A percentile compares a stretch with the other conserved stretches of the same genome.
Evolutionary conservation across 2,113 vertebrate species (phyloP).

Genomic region (Datnioides undecimradiatus): DNA sequence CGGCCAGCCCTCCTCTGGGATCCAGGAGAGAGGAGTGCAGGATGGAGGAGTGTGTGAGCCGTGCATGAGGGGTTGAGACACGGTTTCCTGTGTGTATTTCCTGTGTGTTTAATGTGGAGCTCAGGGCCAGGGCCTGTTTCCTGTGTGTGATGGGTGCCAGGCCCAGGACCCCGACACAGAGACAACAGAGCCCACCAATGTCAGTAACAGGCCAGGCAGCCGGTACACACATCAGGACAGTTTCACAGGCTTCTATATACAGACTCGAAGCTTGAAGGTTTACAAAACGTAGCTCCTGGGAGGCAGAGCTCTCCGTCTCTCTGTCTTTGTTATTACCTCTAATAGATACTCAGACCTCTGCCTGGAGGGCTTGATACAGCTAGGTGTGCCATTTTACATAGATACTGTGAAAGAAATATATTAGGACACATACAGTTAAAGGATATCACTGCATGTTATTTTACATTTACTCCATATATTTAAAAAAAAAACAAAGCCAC

Average conservation of each 20-base stretch:
- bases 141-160: conserved; percentile 85
- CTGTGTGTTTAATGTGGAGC: conserved; percentile 81
- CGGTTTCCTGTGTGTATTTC: conserved; percentile 79
- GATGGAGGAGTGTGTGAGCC: conserved; percentile 64
- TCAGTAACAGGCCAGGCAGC: conserved; percentile 62
- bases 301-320: conserved; percentile 18
- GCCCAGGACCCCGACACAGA: conserved; percentile 56
- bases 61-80: conserved; percentile 62
- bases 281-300: conserved; percentile 45
- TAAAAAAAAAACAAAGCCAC: not conserved
- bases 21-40: conserved; percentile 53
- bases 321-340: conserved; percentile 27
- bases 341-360: conserved; percentile 20
- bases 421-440: too few species aligned
- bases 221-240: conserved; percentile 59
- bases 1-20: conserved; percentile 50
- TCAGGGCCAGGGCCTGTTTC: conserved; percentile 79
- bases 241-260: conserved; percentile 60
- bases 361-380: conserved; percentile 7
- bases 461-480: not conserved
- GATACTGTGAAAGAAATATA: not conserved
- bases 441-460: not conserved
- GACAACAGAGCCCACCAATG: conserved; percentile 51
- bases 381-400: not conserved
- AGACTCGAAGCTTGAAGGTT: conserved; percentile 52